Evolutionary conservation across 2,797 vertebrate species (phyloP), one percentile per base, ranked within the genome.

Genomic region (Pristis pectinata): DNA sequence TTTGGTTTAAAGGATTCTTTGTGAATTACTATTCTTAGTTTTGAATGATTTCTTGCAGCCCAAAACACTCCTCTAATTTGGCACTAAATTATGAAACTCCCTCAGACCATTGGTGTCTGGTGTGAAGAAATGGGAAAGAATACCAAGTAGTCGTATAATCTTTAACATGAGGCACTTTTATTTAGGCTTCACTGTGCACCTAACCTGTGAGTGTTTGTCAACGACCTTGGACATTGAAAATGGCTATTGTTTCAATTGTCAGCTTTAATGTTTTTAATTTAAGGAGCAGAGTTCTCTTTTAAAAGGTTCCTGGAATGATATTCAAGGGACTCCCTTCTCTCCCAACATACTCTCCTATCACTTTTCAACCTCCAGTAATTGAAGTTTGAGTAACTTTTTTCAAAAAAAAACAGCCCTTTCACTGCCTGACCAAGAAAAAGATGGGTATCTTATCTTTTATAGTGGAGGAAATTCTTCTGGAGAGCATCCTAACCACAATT

Each of bases 21-120:
- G 64, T 61, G 34, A 61, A 64, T 64, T 89, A 89, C 37, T 91
- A 37, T 24, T 22, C 53, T 27, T 59, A 87, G n/a, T 87, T 56
- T 83, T 83, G 44, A 83, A 49, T 34, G 17, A 13, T 61, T 59
- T 83, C 61, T 91, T 91, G n/a, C 87, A 91, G 87, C 87, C n/a
- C 59, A 91, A 91, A 91, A 41, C 37, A 67, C 22, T 37, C 87
- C 87, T 91, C 59, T 37, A 89, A 91, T 67, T 41, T 67, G 91
- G 87, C 61, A 91, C 61, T 67, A 91, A 64, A 37, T 24, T 91
- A 17, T 67, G n/a, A 91, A 91, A n/a, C 59, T 64, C n/a, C 64
- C n/a, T 91, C 61, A 91, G 59, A 37, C 17, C 17, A 24, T 64
- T n/a, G 17, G 37, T 24, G n/a, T 91, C 59, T 64, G n/a, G 34